These are phyloP conservation scores for Nyctibius grandis DNA, from an alignment of 2,797 vertebrate genomes.

Conservation along the genomic window DNA sequence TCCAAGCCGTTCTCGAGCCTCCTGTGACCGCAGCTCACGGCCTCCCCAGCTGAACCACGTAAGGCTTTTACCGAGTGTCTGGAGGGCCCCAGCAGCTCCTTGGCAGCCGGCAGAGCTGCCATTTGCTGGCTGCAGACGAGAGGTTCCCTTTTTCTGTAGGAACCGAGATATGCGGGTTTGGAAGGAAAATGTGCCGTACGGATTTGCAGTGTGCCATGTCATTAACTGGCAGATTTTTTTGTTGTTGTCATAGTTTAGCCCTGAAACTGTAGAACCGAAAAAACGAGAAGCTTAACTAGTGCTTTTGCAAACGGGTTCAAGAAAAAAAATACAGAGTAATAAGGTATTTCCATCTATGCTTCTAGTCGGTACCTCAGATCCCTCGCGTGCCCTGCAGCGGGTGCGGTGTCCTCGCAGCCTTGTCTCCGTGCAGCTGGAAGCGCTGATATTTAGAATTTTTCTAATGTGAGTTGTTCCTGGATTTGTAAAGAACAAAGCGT, in stretches of 20 bases:
- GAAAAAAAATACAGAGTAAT: not conserved
- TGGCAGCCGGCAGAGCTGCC: not conserved
- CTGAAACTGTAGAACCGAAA: not conserved
- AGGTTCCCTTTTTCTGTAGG: not conserved
- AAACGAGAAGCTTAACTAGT: not conserved
- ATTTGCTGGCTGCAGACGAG: not conserved
- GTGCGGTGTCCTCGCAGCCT: not conserved
- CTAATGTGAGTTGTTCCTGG: not conserved
- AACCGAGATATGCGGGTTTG: not conserved
- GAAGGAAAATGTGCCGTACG: not conserved
- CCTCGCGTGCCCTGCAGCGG: fast-evolving
- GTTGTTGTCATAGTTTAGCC: not conserved
- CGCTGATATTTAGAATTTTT: not conserved
- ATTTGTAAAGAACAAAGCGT: not conserved
- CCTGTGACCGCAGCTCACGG: fast-evolving
- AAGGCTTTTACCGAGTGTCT: not conserved
- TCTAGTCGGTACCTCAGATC: not conserved
- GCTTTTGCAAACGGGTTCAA: not conserved
- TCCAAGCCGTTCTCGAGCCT: not conserved
- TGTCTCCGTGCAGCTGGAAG: not conserved
- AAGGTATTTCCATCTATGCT: not conserved
- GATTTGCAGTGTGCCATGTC: not conserved
- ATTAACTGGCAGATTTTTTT: not conserved
- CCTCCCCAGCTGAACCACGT: not conserved
- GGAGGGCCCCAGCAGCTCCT: not conserved